A percentile compares a stretch with the other conserved stretches of the same genome.
Evolutionary conservation across 1,140 invertebrate species (phyloP).

Genomic region (Geopemphigus sp.): DNA sequence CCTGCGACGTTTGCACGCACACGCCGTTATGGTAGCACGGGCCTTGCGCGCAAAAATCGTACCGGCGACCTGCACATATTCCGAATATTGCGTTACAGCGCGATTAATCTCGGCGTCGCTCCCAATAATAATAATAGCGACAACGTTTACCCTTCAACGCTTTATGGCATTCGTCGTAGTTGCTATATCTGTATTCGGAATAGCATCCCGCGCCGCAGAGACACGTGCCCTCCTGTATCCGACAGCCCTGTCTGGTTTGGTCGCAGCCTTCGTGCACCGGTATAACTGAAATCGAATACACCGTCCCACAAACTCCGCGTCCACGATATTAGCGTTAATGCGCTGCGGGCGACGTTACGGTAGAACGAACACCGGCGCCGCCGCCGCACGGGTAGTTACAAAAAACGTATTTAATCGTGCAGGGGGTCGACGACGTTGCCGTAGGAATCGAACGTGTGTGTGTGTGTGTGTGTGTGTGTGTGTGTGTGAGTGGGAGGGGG

Average conservation of each 20-base stretch:
- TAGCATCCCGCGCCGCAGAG: slow-evolving; percentile 58
- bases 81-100: too few relatives aligned
- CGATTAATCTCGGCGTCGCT: too few relatives aligned
- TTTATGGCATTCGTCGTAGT: slow-evolving; percentile 57
- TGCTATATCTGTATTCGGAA: slow-evolving; percentile 58
- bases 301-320: too few relatives aligned
- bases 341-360: too few relatives aligned
- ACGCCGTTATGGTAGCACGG: slow-evolving; percentile 66
- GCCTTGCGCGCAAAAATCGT: slow-evolving; percentile 62
- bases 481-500: too few relatives aligned
- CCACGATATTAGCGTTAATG: not conserved
- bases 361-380: too few relatives aligned
- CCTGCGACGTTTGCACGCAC: slow-evolving; percentile 67
- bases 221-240: slow-evolving; percentile 53
- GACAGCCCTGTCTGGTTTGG: slow-evolving; percentile 53
- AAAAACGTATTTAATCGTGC: too few relatives aligned
- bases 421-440: too few relatives aligned
- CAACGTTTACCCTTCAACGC: slow-evolving; percentile 57
- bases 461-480: too few relatives aligned
- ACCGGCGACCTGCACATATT: slow-evolving; percentile 59
- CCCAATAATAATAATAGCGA: too few relatives aligned
- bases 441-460: too few relatives aligned
- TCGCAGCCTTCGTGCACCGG: slow-evolving; percentile 27
- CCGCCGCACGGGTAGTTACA: too few relatives aligned
- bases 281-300: slow-evolving; percentile 2